Evolutionary conservation across 2,113 vertebrate genomes (phyloP).

Genomic region (Myxocyprinus asiaticus): DNA sequence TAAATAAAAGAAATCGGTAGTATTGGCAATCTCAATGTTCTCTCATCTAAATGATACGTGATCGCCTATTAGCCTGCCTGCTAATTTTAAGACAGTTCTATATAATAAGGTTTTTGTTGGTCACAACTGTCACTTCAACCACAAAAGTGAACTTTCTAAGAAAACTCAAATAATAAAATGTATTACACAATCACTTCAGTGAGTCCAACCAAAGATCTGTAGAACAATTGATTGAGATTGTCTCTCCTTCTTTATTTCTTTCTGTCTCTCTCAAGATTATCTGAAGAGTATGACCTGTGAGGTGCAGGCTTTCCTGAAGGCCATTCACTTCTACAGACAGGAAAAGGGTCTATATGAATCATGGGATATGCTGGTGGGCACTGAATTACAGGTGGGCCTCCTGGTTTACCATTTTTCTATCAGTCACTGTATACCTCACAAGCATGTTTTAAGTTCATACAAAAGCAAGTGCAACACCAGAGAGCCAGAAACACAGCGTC

Average conservation of each 20-base stretch:
- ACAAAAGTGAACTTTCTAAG: conserved; percentile 35
- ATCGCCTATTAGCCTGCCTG: too few species aligned
- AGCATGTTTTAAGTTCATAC: too few species aligned
- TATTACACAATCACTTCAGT: not conserved
- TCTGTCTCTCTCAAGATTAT: conserved; percentile 71
- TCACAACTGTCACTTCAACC: conserved; percentile 5
- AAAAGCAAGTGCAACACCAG: not conserved
- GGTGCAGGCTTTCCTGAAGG: conserved; percentile 80
- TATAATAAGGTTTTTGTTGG: conserved; percentile 21
- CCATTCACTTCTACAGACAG: conserved; percentile 85
- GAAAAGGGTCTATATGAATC: conserved; percentile 87
- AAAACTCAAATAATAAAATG: not conserved
- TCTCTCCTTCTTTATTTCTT: not conserved
- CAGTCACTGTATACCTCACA: conserved; percentile 19
- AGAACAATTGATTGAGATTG: not conserved
- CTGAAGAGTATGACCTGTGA: conserved; percentile 79
- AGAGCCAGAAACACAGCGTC: not conserved
- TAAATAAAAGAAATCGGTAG: too few species aligned
- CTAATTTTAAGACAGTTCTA: not conserved
- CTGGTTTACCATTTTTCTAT: not conserved
- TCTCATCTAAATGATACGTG: too few species aligned
- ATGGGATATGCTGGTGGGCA: conserved; percentile 83
- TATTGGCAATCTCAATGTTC: too few species aligned
- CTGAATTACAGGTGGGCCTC: conserved; percentile 79
- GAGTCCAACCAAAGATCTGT: not conserved